A percentile compares a stretch with the other conserved stretches of the same genome.
Evolutionary conservation across 2,797 vertebrate species (phyloP).

Genomic region (Garrulus glandarius): DNA sequence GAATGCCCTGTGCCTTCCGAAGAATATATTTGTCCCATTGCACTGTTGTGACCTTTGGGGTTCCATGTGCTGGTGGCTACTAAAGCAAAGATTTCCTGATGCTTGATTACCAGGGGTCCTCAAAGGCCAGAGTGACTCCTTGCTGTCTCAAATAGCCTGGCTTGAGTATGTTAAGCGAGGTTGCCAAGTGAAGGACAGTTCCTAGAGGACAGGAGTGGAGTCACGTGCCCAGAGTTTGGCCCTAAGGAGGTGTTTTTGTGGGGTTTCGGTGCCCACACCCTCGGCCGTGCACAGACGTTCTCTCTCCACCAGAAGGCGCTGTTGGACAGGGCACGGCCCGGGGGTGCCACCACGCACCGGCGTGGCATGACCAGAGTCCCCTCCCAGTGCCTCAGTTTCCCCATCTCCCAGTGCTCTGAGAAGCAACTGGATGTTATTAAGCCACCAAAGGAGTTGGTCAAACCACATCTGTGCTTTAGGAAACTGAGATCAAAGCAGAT

Average conservation of each 20-base stretch:
- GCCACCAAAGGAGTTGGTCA: background rate
- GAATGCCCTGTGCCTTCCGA: slow-evolving; percentile 30
- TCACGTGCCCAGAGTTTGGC: background rate
- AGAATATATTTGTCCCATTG: slow-evolving; percentile 34
- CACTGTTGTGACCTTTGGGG: slow-evolving; percentile 17
- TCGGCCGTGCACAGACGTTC: background rate
- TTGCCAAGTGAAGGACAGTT: background rate
- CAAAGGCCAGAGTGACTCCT: background rate
- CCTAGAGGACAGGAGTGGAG: background rate
- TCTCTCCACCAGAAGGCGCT: slow-evolving; percentile 39
- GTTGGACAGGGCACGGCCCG: slow-evolving; percentile 25
- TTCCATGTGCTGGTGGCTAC: background rate
- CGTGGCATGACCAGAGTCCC: background rate
- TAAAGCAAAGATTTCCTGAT: slow-evolving; percentile 9
- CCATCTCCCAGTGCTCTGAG: background rate
- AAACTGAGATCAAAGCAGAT: background rate
- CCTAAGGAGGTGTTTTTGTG: background rate
- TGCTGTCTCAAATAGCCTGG: background rate
- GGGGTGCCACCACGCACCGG: background rate
- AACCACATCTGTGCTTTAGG: background rate
- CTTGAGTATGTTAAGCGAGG: background rate
- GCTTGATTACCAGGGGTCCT: background rate
- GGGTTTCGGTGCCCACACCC: fast-evolving
- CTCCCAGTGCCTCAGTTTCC: slow-evolving; percentile 37
- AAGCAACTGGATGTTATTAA: background rate